Percentiles rank a stretch among this genome's conserved stretches.
phyloP scores from a whole-genome alignment of 2,888 invertebrate species.

The Nesidiocoris tenuis region DNA sequence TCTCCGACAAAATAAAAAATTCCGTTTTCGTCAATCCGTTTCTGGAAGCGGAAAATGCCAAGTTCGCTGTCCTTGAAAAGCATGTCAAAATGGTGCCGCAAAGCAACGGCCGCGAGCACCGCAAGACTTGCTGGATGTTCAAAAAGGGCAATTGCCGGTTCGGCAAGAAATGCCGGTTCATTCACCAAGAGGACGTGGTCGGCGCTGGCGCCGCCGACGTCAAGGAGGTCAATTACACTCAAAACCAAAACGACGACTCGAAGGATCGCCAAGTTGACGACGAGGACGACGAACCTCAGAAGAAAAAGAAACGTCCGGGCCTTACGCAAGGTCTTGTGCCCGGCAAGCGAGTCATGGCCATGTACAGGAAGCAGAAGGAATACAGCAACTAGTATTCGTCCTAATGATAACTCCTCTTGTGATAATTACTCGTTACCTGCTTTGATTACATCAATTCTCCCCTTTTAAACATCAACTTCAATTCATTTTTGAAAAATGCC shows the following conservation, averaged over 20 bases:
- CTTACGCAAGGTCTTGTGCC: conserved; percentile 74
- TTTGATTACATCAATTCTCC: neutral
- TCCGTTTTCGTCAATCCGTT: conserved; percentile 88
- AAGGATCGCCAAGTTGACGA: conserved; percentile 52
- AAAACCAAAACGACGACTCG: conserved; percentile 11
- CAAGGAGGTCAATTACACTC: conserved; percentile 33
- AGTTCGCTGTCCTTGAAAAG: conserved; percentile 81
- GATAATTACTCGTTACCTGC: neutral
- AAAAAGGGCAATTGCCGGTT: conserved; percentile 85
- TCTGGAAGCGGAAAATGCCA: conserved; percentile 79
- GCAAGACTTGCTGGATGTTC: conserved; percentile 91
- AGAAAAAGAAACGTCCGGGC: conserved; percentile 72
- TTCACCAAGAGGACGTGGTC: conserved; percentile 64
- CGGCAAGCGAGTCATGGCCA: conserved; percentile 81
- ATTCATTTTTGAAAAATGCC: no score
- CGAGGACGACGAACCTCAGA: conserved; percentile 57
- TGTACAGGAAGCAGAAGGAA: conserved; percentile 66
- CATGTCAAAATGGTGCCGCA: conserved; percentile 88
- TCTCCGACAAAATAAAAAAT: conserved; percentile 58
- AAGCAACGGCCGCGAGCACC: conserved; percentile 76
- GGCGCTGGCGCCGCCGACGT: conserved; percentile 1
- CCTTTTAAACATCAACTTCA: no score
- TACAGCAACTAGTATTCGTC: conserved; percentile 12
- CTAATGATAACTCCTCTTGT: neutral
- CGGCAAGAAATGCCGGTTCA: conserved; percentile 88